Evolutionary conservation across 2,113 vertebrate genomes (phyloP).

Genomic region (Podarcis raffonei): DNA sequence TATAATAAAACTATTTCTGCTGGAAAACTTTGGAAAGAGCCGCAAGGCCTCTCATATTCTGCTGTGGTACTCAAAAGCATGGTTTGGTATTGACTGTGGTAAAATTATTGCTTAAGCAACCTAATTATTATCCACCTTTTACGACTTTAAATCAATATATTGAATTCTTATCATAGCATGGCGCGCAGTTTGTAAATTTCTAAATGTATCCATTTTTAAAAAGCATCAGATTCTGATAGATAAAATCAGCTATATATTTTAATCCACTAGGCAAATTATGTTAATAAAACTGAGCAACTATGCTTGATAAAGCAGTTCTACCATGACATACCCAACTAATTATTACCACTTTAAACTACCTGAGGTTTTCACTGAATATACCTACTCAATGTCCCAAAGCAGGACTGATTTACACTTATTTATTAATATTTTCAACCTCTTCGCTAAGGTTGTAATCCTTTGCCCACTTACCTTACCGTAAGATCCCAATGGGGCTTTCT

Average conservation of each 20-base stretch:
- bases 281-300: constrained; percentile 6
- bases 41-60: neutral
- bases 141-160: neutral
- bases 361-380: neutral
- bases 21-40: neutral
- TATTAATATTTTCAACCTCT: neutral
- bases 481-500: too few species aligned
- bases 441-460: too few species aligned
- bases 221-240: neutral
- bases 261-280: neutral
- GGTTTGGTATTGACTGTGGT: neutral
- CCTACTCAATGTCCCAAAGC: neutral
- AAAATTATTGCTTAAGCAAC: neutral
- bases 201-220: neutral
- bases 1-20: neutral
- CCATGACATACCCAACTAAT: neutral
- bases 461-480: too few species aligned
- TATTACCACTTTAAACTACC: neutral
- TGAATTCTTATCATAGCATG: neutral
- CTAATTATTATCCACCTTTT: constrained; percentile 10
- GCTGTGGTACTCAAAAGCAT: neutral
- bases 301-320: neutral
- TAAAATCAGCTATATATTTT: neutral
- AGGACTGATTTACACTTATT: neutral
- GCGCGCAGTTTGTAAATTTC: neutral